phyloP scores from a whole-genome alignment of 2,113 vertebrate species.

The Loxodonta africana region DNA sequence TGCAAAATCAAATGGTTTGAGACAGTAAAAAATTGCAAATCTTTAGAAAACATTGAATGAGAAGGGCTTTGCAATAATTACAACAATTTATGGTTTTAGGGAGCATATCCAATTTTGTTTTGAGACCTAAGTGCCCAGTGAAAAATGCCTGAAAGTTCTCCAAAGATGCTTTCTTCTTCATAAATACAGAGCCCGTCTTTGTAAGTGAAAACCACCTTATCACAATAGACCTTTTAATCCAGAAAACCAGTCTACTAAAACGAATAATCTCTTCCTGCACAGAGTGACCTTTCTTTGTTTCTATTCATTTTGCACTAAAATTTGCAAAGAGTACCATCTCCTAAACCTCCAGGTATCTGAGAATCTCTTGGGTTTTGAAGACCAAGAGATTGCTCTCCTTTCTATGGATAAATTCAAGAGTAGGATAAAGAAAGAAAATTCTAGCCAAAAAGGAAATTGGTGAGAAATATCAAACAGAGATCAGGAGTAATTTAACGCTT shows the following conservation, averaged over 20 bases:
- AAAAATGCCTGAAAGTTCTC: background rate
- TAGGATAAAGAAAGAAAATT: background rate
- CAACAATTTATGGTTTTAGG: background rate
- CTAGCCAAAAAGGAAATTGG: background rate
- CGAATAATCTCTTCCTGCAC: too few relatives aligned
- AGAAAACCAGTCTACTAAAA: background rate
- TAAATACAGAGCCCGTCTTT: background rate
- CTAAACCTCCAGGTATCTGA: background rate
- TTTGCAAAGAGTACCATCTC: background rate
- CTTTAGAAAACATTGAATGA: background rate
- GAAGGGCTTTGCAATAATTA: background rate
- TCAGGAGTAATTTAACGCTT: background rate
- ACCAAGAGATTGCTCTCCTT: rapidly evolving
- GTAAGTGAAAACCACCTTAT: background rate
- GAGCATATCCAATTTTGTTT: background rate
- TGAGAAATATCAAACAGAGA: background rate
- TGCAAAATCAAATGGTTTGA: background rate
- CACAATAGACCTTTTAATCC: background rate
- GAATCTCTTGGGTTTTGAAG: background rate
- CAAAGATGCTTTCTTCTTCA: background rate
- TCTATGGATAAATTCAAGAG: background rate
- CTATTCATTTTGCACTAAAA: background rate
- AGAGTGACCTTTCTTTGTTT: background rate
- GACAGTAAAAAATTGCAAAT: background rate
- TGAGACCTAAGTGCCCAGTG: background rate